These are phyloP conservation scores for Moxostoma hubbsi DNA, from an alignment of 2,797 vertebrate species.

Conservation along the genomic window DNA sequence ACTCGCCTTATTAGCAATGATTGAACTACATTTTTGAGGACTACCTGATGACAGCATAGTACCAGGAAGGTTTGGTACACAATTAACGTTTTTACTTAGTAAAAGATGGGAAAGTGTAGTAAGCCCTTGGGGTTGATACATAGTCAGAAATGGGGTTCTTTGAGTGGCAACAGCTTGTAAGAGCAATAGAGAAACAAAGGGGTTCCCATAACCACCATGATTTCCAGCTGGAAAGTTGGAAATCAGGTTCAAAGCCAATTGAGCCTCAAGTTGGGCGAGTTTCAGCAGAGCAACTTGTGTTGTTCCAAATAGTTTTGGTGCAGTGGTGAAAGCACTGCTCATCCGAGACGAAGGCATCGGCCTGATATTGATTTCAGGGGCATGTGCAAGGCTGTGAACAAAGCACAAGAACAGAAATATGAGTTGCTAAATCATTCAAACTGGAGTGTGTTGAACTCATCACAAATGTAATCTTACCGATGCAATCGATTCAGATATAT, in stretches of 20 bases:
- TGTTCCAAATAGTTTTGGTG: constrained; percentile 14
- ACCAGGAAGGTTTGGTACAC: not conserved
- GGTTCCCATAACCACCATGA: constrained; percentile 4
- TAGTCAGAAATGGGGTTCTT: constrained; percentile 10
- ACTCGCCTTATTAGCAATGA: not conserved
- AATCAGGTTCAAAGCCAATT: constrained; percentile 40
- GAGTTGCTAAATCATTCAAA: not conserved
- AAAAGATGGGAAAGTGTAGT: constrained; percentile 8
- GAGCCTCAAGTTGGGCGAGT: constrained; percentile 44
- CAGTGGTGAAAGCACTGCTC: constrained; percentile 1
- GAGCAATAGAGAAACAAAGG: not conserved
- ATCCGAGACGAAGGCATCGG: constrained; percentile 7
- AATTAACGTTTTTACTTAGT: not conserved
- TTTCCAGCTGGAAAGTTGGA: constrained; percentile 20
- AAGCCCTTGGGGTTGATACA: not conserved
- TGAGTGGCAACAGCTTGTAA: constrained; percentile 27
- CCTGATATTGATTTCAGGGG: not conserved
- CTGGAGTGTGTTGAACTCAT: not conserved
- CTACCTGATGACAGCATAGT: not conserved
- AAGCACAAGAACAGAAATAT: not conserved
- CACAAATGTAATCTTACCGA: no score
- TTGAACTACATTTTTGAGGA: not conserved
- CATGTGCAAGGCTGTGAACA: constrained; percentile 12
- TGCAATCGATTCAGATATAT: no score
- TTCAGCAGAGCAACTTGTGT: constrained; percentile 22